Conservation (phyloP, 2,113 vertebrate genomes). For the Gadus macrocephalus region DNA sequence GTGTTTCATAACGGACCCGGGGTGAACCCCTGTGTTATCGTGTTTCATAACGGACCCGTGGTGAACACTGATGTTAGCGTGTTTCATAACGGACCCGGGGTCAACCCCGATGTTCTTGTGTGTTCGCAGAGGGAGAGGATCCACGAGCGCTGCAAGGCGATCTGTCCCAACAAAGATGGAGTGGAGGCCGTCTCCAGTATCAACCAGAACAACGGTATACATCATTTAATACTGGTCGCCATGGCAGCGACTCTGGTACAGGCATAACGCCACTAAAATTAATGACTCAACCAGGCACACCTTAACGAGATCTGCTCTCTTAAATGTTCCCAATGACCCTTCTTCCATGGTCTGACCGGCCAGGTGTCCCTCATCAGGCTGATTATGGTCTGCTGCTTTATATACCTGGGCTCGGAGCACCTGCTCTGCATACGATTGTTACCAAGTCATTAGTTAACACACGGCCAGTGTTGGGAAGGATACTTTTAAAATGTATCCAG, state of each 20-base stretch:
- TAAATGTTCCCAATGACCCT: not conserved
- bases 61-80: no score
- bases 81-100: no score
- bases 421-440: no score
- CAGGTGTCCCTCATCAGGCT: no score
- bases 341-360: not conserved
- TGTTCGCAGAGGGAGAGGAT: constrained; percentile 84
- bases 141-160: constrained; percentile 87
- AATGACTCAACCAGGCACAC: no score
- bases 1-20: not conserved
- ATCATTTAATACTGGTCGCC: constrained; percentile 27
- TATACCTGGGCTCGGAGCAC: no score
- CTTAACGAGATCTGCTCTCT: not conserved
- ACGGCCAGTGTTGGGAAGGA: no score
- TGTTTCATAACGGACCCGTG: no score
- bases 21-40: no score
- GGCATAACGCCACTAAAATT: not conserved
- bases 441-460: no score
- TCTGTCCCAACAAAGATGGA: constrained; percentile 86
- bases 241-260: not conserved
- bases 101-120: not conserved
- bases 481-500: no score
- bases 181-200: constrained; percentile 74
- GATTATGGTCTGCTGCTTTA: no score
- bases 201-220: constrained; percentile 79